Evolutionary conservation across 1,140 invertebrate genomes (phyloP).

Genomic region (Pseudomyrmex cubaensis): DNA sequence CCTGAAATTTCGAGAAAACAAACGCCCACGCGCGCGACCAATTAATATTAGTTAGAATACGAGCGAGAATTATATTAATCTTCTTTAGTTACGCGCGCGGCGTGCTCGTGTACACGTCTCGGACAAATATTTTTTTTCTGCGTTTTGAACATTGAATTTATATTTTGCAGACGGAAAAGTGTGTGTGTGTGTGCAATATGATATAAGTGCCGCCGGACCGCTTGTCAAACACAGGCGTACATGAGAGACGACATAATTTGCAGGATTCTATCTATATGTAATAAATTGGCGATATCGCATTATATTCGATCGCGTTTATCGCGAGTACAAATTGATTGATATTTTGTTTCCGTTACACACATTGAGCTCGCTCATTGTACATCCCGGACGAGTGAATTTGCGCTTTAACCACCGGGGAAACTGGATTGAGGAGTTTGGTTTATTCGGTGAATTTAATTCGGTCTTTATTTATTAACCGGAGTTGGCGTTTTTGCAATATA

Average conservation of each 20-base stretch:
- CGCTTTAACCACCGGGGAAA: neutral
- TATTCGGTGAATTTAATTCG: neutral
- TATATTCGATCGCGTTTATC: too few relatives aligned
- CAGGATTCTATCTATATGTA: too few relatives aligned
- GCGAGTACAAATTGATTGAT: too few relatives aligned
- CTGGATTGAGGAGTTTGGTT: too few relatives aligned
- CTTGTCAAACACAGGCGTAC: too few relatives aligned
- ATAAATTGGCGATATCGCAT: too few relatives aligned
- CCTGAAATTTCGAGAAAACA: conserved; percentile 45
- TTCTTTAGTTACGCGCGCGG: conserved; percentile 3
- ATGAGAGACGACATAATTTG: too few relatives aligned
- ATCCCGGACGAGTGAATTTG: neutral
- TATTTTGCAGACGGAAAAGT: neutral
- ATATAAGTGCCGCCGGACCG: too few relatives aligned
- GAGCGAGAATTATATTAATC: conserved; percentile 25
- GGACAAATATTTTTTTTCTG: neutral
- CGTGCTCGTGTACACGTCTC: neutral
- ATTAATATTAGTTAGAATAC: conserved; percentile 48
- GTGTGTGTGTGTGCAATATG: too few relatives aligned
- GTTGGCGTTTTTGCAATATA: too few relatives aligned
- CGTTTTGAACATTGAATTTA: conserved; percentile 1
- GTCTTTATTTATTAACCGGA: neutral
- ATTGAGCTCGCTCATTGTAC: neutral
- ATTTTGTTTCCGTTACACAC: too few relatives aligned
- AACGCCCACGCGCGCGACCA: neutral